These are phyloP conservation scores for Phoebastria nigripes DNA, from an alignment of 2,797 vertebrate species.

Conservation along the genomic window DNA sequence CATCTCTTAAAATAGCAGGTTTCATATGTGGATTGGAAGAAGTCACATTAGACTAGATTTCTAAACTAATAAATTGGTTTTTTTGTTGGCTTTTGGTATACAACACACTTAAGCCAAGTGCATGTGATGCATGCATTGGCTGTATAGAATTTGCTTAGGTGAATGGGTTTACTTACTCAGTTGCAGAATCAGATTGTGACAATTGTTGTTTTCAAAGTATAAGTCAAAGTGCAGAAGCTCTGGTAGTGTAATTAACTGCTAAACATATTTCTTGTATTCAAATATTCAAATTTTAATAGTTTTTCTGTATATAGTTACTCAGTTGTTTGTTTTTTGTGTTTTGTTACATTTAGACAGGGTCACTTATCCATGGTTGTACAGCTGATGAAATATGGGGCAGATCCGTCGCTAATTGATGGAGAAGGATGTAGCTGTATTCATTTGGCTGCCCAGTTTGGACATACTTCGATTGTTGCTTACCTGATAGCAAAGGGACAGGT, in stretches of 20 bases:
- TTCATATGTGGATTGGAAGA: background rate
- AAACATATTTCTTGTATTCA: background rate
- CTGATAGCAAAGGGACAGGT: constrained; percentile 99
- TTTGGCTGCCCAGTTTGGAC: constrained; percentile 96
- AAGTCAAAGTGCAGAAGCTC: background rate
- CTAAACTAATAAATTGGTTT: background rate
- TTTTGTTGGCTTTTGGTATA: background rate
- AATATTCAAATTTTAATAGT: background rate
- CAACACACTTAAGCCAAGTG: background rate
- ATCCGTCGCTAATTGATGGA: constrained; percentile 96
- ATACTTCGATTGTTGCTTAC: constrained; percentile 98
- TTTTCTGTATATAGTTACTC: background rate
- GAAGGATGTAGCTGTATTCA: constrained; percentile 98
- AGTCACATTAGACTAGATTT: background rate
- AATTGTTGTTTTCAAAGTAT: background rate
- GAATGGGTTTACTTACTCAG: background rate
- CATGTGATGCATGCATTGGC: background rate
- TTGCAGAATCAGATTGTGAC: background rate
- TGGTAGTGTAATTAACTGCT: background rate
- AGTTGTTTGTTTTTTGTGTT: constrained; percentile 26
- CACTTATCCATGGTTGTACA: constrained; percentile 99
- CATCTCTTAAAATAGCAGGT: background rate
- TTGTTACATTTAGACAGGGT: constrained; percentile 85
- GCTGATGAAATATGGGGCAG: constrained; percentile 95
- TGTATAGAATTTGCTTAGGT: background rate